Evolutionary conservation across 2,113 vertebrate genomes (phyloP).

Genomic region (Hippocampus guttulatus): DNA sequence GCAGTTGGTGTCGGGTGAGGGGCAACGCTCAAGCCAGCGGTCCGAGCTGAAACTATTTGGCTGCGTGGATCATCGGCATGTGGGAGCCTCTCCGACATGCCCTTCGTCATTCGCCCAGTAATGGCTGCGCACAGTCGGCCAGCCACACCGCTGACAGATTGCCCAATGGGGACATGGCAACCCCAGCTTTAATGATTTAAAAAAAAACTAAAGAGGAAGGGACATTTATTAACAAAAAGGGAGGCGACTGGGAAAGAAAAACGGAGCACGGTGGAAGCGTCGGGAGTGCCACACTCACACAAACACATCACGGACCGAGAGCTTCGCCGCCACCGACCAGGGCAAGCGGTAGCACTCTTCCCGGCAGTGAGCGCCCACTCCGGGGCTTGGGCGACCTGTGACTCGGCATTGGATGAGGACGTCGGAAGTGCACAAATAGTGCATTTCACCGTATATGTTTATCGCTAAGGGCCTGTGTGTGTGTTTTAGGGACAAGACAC

Average conservation of each 20-base stretch:
- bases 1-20: slow-evolving; percentile 1
- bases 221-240: neutral
- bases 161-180: slow-evolving; percentile 51
- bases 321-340: neutral
- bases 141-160: slow-evolving; percentile 58
- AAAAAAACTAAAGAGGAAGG: neutral
- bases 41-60: slow-evolving; percentile 43
- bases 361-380: slow-evolving; percentile 60
- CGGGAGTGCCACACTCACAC: neutral
- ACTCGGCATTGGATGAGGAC: slow-evolving; percentile 23
- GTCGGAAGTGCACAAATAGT: neutral
- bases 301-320: neutral
- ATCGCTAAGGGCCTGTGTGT: slow-evolving; percentile 33
- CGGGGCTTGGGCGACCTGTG: slow-evolving; percentile 37
- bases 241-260: neutral
- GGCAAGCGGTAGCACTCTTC: slow-evolving; percentile 25
- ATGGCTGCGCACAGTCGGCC: slow-evolving; percentile 53
- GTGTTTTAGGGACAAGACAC: slow-evolving; percentile 25
- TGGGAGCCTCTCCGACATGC: slow-evolving; percentile 42
- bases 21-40: slow-evolving; percentile 31
- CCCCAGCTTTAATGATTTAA: neutral
- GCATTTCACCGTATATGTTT: slow-evolving; percentile 17
- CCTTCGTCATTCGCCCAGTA: slow-evolving; percentile 60
- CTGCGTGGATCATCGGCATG: slow-evolving; percentile 39
- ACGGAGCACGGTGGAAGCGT: neutral